Conservation (phyloP, 2,797 vertebrate genomes). For the Sebastes kiyomatsui region DNA sequence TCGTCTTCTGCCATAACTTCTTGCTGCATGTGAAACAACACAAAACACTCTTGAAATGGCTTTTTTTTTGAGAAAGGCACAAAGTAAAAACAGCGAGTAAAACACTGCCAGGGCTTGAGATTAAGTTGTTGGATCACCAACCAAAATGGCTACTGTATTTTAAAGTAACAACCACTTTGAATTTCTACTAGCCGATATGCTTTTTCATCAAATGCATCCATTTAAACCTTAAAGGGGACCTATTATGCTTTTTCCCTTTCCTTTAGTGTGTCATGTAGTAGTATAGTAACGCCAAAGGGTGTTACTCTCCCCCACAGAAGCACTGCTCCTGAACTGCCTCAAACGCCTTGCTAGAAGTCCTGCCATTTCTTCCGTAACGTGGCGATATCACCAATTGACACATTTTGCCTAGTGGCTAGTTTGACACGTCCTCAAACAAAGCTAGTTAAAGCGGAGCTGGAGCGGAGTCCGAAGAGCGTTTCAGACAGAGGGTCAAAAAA, state of each 20-base stretch:
- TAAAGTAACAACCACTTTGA: background rate
- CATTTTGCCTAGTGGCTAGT: too few species aligned
- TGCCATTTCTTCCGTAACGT: too few species aligned
- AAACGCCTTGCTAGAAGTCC: too few species aligned
- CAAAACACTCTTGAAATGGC: conserved; percentile 80
- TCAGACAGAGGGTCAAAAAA: too few species aligned
- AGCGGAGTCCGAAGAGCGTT: too few species aligned
- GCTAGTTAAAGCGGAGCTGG: too few species aligned
- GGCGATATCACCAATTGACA: too few species aligned
- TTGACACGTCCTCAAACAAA: too few species aligned
- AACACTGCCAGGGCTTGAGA: conserved; percentile 14
- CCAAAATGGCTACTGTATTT: conserved; percentile 1
- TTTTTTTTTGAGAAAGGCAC: conserved; percentile 2
- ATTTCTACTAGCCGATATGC: background rate
- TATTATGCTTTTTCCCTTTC: too few species aligned
- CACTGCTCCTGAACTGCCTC: fast-evolving
- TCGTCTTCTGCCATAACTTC: conserved; percentile 99
- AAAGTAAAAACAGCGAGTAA: background rate
- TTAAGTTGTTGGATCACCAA: background rate
- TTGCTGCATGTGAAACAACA: conserved; percentile 98
- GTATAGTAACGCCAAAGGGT: too few species aligned
- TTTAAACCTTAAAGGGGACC: background rate
- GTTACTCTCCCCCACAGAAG: too few species aligned
- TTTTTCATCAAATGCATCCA: background rate
- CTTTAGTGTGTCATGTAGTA: too few species aligned